Base-by-base conservation (phyloP, 2,888 invertebrate genomes). In the Pocota personata region DNA sequence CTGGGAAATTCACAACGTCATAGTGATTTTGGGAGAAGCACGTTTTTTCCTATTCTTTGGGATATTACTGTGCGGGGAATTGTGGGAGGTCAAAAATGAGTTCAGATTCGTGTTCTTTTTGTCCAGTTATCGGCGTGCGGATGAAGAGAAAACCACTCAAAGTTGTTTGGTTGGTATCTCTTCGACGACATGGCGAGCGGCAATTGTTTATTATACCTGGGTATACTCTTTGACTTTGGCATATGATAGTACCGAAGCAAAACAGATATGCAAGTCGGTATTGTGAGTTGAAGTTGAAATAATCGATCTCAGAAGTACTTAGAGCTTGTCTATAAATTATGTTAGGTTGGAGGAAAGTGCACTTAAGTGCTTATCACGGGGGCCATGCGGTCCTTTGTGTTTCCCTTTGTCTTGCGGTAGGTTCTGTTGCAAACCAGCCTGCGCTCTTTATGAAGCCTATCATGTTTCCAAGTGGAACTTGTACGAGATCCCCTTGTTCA, bases 21-120 rank as follows among this genome's bases (percentile, higher is more conserved):
- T 19, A 19, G 12, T 64, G 30, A 40, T 40, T 5, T 32, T 43
- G 19, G 64, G 64, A 16, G 64, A 64, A 48, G 48, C 30, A 64
- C 48, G 19, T 35, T 32, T 21, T 62, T 48, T 21, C 30, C 3
- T 12, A 10, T 12, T 19, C 19, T 48, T n/a, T 16, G 64, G 64
- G 48, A 64, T 12, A 48, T 48, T 19, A 21, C 8, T 27, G 14
- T 16, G 2, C n/a, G 27, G 30, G 19, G 46, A 46, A 3, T 64
- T 16, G 30, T 16, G 14, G 10, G n/a, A 43, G 30, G 1, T 21
- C 40, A 24, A 12, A 14, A 19, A 40, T 24, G 14, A 24, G 8
- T 40, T 21, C 4, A 60, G 10, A 60, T n/a, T 40, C 6, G 14
- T 40, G 14, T 3, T 40, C n/a, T 14, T 14, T 16, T 21, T 58